A percentile compares a stretch with the other conserved stretches of the same genome.
phyloP scores from a whole-genome alignment of 1,140 invertebrate genomes.

The Neodiprion virginianus region DNA sequence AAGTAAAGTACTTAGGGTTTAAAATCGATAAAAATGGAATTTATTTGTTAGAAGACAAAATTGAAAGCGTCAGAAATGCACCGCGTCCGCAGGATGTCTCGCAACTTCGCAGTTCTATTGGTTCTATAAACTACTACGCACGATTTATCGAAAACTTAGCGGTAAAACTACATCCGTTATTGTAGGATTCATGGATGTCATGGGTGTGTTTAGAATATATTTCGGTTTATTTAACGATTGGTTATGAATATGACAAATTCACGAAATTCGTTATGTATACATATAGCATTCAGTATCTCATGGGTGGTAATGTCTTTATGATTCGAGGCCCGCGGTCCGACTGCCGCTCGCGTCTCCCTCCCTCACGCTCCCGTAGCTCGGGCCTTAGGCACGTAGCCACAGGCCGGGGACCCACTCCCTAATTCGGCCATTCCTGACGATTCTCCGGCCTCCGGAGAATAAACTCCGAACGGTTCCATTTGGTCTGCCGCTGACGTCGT shows the following conservation, averaged over 20 bases:
- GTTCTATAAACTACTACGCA: constrained; percentile 41
- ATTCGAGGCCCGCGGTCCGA: too few species aligned
- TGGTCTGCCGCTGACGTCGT: not conserved
- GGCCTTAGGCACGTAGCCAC: not conserved
- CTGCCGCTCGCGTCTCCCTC: not conserved
- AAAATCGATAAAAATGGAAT: constrained; percentile 37
- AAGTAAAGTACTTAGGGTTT: constrained; percentile 41
- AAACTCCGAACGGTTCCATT: not conserved
- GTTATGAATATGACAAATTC: too few species aligned
- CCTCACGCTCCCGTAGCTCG: not conserved
- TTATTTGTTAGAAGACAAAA: constrained; percentile 29
- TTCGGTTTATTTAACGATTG: too few species aligned
- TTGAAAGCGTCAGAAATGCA: constrained; percentile 31
- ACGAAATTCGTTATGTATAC: too few species aligned
- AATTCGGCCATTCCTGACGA: not conserved
- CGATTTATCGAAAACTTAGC: constrained; percentile 49
- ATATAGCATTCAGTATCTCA: too few species aligned
- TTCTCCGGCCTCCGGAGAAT: not conserved
- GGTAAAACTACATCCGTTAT: constrained; percentile 37
- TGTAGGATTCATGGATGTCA: too few species aligned
- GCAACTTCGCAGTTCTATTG: constrained; percentile 34
- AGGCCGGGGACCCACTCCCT: not conserved
- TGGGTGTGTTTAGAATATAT: too few species aligned
- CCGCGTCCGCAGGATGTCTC: constrained; percentile 29
- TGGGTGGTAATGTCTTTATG: too few species aligned